A percentile compares a stretch with the other conserved stretches of the same genome.
These are phyloP conservation scores for Oreochromis aureus DNA, from an alignment of 2,113 vertebrate genomes.

Conservation along the genomic window DNA sequence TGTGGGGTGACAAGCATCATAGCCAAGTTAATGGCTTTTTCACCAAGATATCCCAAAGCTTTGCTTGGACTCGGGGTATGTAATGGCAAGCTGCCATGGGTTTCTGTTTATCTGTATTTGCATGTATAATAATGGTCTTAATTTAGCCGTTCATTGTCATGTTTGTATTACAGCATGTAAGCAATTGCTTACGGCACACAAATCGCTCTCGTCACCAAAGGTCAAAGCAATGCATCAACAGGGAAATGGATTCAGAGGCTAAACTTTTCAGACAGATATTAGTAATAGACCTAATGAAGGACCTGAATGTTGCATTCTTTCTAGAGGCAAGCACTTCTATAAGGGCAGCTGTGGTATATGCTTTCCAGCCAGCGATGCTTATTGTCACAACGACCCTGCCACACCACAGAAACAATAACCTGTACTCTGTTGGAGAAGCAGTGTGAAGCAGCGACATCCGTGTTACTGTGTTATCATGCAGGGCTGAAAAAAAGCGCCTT, in stretches of 20 bases:
- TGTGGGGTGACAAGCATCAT: constrained; percentile 50
- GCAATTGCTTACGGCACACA: neutral
- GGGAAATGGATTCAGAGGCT: neutral
- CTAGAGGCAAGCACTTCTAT: neutral
- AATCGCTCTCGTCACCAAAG: neutral
- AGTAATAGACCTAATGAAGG: neutral
- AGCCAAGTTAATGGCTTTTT: constrained; percentile 48
- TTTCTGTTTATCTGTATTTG: neutral
- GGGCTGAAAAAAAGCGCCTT: neutral
- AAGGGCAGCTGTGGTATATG: neutral
- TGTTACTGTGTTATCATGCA: neutral
- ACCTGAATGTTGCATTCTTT: neutral
- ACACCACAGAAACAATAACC: neutral
- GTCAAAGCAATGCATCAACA: neutral
- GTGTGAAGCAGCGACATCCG: neutral
- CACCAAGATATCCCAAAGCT: constrained; percentile 20
- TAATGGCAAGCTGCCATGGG: neutral
- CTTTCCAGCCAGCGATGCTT: neutral
- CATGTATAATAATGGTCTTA: neutral
- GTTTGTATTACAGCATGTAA: neutral
- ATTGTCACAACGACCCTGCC: neutral
- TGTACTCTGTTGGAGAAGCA: neutral
- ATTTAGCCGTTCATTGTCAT: neutral
- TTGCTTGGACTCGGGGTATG: constrained; percentile 1
- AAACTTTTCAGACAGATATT: neutral